Evolutionary conservation across 1,140 invertebrate species (phyloP).

Genomic region (Bacillus rossius): DNA sequence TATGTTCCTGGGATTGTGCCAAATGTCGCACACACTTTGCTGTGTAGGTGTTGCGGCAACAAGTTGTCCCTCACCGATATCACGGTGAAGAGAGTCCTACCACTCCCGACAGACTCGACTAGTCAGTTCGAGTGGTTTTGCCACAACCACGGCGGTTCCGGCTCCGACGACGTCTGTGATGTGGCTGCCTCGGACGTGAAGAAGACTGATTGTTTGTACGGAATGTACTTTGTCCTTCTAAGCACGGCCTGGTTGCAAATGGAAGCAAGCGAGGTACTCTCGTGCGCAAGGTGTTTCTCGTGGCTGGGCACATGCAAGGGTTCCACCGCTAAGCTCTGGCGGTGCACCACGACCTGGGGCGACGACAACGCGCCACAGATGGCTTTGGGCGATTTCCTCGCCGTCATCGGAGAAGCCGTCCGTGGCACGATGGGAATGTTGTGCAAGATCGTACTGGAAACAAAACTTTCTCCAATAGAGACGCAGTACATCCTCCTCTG

Average conservation of each 20-base stretch:
- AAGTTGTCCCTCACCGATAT: not conserved
- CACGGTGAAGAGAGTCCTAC: slow-evolving; percentile 4
- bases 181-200: not conserved
- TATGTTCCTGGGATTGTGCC: not conserved
- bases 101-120: not conserved
- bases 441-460: slow-evolving; percentile 6
- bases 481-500: slow-evolving; percentile 11
- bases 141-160: not conserved
- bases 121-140: slow-evolving; percentile 14
- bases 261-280: not conserved
- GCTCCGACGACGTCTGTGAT: not conserved
- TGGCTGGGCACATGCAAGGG: slow-evolving; percentile 4
- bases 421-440: not conserved
- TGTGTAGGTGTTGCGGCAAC: slow-evolving; percentile 13
- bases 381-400: slow-evolving; percentile 8
- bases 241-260: not conserved
- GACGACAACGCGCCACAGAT: not conserved
- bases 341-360: not conserved
- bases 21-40: not conserved
- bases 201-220: slow-evolving; percentile 12
- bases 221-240: not conserved
- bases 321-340: slow-evolving; percentile 7
- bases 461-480: not conserved
- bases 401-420: slow-evolving; percentile 1
- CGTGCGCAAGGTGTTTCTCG: slow-evolving; percentile 5